Evolutionary conservation across 2,888 invertebrate species (phyloP), one percentile per base, ranked within the genome.

Genomic region (Scaptomyza caliginosa): DNA sequence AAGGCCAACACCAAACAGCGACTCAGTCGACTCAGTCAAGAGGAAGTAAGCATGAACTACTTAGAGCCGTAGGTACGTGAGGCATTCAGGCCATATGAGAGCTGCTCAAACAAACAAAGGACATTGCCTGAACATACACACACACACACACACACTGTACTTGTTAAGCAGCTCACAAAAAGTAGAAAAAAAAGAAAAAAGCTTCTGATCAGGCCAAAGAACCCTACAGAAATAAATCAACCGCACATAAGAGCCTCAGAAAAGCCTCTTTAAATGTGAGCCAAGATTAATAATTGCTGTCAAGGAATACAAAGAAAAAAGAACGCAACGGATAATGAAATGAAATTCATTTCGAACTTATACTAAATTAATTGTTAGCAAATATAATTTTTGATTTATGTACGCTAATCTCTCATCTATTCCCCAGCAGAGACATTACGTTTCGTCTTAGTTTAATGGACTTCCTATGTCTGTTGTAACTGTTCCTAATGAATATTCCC

Each of bases 21-120:
- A 55, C 13, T 21, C 74, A n/a, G n/a, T 50, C 45, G 54, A 69
- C 65, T 62, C 79, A 80, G 55, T 67, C 76, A 58, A 79, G 86
- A 65, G 79, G 79, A 86, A 80, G 83, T 82, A 83, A 80, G 86
- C 77, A 73, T 64, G 80, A 67, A 72, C 83, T 82, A 75, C 86
- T 79, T 65, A 72, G 50, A 42, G 42, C 42, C 42, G 65, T 46
- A 38, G 63, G 62, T 49, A 65, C 52, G 56, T 49, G 58, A 55
- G 46, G 36, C 55, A 52, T 46, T 24, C 28, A 42, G 38, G 38
- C 36, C 8, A 42, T 49, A 51, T 17, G 39, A 57, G 38, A 24
- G 36, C 21, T 39, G n/a, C 32, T 24, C 57, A 50, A 59, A 79
- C 57, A 50, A 59, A 79, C 86, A 79, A 85, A 79, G 72, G 75